Conservation (phyloP, 2,797 vertebrate genomes). For the Notolepis coatsorum region DNA sequence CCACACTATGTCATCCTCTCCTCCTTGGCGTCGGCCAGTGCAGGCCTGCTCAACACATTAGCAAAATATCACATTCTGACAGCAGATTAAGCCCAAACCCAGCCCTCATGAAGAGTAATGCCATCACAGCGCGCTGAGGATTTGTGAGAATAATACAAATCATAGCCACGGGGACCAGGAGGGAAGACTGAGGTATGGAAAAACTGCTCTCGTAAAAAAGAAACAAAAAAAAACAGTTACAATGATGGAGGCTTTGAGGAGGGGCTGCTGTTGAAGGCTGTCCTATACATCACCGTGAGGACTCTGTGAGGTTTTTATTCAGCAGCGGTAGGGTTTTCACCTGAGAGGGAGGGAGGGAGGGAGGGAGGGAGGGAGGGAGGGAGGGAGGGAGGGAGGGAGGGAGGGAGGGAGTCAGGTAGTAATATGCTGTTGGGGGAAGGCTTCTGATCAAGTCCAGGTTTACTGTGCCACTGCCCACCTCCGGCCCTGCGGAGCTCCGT, state of each 20-base stretch:
- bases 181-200: constrained; percentile 32
- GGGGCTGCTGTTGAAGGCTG: constrained; percentile 18
- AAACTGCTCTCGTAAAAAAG: constrained; percentile 4
- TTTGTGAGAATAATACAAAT: constrained; percentile 65
- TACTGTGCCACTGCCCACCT: too few relatives aligned
- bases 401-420: constrained; percentile 7
- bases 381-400: neutral
- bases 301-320: neutral
- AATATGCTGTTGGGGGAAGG: neutral
- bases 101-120: constrained; percentile 76
- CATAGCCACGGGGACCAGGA: constrained; percentile 58
- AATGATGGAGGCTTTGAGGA: constrained; percentile 35
- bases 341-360: constrained; percentile 13
- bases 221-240: constrained; percentile 42
- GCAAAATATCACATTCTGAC: constrained; percentile 70
- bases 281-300: neutral
- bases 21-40: constrained; percentile 1
- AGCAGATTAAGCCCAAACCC: constrained; percentile 72
- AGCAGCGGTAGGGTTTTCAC: too few relatives aligned
- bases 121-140: constrained; percentile 45
- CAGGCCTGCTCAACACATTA: constrained; percentile 70
- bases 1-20: neutral
- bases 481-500: too few relatives aligned
- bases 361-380: constrained; percentile 13
- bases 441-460: neutral